Percentiles rank a stretch among this genome's conserved stretches.
Conservation (phyloP, 2,888 invertebrate species). For the Halictus quadricinctus region DNA sequence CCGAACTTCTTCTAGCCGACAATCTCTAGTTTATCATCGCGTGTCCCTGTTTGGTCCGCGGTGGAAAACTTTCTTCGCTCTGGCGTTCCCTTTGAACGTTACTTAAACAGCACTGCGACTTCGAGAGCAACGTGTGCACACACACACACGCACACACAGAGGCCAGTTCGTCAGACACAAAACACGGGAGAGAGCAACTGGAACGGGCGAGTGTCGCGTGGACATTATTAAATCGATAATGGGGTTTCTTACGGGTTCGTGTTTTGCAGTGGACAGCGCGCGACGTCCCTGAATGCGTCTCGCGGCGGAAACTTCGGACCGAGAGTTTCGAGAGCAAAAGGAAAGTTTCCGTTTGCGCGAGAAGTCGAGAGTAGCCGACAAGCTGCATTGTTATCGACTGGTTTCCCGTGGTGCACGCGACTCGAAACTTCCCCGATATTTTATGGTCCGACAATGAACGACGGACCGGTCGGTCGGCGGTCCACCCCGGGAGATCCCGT, state of each 20-base stretch:
- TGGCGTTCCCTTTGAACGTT: background rate
- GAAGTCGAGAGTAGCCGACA: conserved; percentile 46
- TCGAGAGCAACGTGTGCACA: conserved; percentile 6
- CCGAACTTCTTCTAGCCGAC: background rate
- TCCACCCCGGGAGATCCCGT: conserved; percentile 25
- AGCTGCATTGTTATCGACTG: conserved; percentile 54
- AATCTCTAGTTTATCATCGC: background rate
- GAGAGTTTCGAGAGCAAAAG: conserved; percentile 3
- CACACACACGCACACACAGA: background rate
- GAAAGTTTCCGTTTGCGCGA: conserved; percentile 52
- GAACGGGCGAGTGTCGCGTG: background rate
- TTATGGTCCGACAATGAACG: conserved; percentile 55
- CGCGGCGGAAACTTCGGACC: background rate
- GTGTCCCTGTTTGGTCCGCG: background rate
- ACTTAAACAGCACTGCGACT: conserved; percentile 6
- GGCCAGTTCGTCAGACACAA: background rate
- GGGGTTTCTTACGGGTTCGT: background rate
- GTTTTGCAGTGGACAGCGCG: background rate
- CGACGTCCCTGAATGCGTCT: conserved; percentile 1
- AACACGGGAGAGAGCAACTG: background rate
- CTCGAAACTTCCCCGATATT: conserved; percentile 62
- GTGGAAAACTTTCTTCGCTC: background rate
- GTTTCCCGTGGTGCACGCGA: conserved; percentile 20
- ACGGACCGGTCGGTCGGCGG: background rate
- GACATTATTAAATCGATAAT: conserved; percentile 24